Evolutionary conservation across 2,888 invertebrate species (phyloP).

Genomic region (Drosophila rubida): DNA sequence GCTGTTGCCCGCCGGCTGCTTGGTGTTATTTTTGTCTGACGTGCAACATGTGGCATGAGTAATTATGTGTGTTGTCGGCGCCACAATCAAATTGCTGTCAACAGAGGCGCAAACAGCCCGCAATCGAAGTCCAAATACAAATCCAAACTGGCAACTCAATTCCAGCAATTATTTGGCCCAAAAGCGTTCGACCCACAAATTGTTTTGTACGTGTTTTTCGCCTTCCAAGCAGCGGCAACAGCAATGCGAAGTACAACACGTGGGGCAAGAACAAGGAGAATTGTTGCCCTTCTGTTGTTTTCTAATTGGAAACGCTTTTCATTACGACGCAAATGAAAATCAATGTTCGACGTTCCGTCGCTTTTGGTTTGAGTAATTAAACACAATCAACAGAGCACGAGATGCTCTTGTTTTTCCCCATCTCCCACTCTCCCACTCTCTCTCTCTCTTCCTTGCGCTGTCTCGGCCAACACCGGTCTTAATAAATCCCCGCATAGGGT

Average conservation of each 20-base stretch:
- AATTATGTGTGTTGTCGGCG: slow-evolving; percentile 61
- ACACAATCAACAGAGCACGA: slow-evolving; percentile 54
- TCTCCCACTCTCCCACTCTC: neutral
- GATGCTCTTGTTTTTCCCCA: slow-evolving; percentile 5
- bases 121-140: neutral
- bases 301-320: slow-evolving; percentile 69
- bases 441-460: neutral
- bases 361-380: slow-evolving; percentile 75
- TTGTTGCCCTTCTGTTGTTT: slow-evolving; percentile 36
- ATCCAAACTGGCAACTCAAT: slow-evolving; percentile 15
- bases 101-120: slow-evolving; percentile 28
- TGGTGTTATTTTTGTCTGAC: slow-evolving; percentile 9
- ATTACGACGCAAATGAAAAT: slow-evolving; percentile 60
- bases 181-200: slow-evolving; percentile 52
- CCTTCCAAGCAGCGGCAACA: slow-evolving; percentile 17
- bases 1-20: slow-evolving; percentile 4
- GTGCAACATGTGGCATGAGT: slow-evolving; percentile 62
- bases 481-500: slow-evolving; percentile 47
- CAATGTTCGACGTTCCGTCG: slow-evolving; percentile 54
- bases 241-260: slow-evolving; percentile 11
- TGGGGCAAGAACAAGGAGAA: slow-evolving; percentile 9
- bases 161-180: slow-evolving; percentile 31
- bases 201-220: slow-evolving; percentile 67
- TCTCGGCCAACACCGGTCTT: slow-evolving; percentile 20
- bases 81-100: slow-evolving; percentile 51